Base-by-base conservation (phyloP, 2,797 vertebrate genomes). In the Typhlichthys subterraneus region DNA sequence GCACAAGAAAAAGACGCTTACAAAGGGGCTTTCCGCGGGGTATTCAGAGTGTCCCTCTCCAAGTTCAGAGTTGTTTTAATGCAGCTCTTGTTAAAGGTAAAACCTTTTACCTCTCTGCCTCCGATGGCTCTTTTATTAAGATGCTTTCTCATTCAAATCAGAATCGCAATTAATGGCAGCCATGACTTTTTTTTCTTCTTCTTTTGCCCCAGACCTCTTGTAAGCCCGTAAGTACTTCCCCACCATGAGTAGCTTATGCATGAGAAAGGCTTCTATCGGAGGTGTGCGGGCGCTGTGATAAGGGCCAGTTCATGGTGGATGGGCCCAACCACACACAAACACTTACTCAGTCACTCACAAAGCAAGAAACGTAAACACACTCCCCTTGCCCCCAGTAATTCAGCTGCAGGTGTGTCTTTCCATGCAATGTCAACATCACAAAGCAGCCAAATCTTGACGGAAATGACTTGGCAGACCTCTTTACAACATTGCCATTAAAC, bases 101-200 rank as follows among this genome's bases (percentile, higher is more conserved):
- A 90, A 89, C 88, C 91, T 91, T 87, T 92, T 93, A 94, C 93
- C 85, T 77, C 76, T 85, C 81, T 80, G 72, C 77, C 79, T 88
- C 79, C 67, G 61, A 79, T 84, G 84, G 77, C 51, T 52, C 83
- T 83, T 89, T 90, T 85, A 85, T 88, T 76, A 74, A 70, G 66
- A 47, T 58, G 82, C 90, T 89, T 91, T 88, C 83, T 86, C 87
- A 92, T 93, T 93, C 87, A 92, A 91, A 92, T 92, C 84, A 87
- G 80, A 88, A 84, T 89, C 80, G 90, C 87, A 92, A 93, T 93
- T 91, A 91, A 87, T 23, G 85, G 63, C 67, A 9, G 74, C 71
- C 75, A 79, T 65, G 60, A 63, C 67, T 62, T 69, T 17, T 46
- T 31, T 45, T 53, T 64, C 12, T 57, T 8, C 47, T 13, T 59